phyloP scores from a whole-genome alignment of 2,113 vertebrate species.

The Phalacrocorax aristotelis region DNA sequence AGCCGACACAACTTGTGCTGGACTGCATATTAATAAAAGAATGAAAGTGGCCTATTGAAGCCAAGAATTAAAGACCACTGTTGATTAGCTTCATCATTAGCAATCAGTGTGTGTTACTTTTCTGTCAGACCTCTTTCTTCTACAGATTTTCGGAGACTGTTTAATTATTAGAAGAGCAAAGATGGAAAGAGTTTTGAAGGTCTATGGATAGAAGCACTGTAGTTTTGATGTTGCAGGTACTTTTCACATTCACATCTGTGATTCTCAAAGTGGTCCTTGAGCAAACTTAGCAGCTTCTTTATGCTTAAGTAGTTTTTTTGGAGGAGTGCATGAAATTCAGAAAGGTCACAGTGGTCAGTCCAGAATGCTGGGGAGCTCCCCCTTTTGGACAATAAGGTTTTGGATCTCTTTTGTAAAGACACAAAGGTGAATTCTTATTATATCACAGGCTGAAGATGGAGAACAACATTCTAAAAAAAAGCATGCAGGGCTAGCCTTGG shows the following conservation, averaged over 20 bases:
- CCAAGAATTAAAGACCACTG: not conserved
- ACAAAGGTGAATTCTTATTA: not conserved
- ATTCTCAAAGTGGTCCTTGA: not conserved
- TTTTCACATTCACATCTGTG: too few species aligned
- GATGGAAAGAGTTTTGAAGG: not conserved
- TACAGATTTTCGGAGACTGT: not conserved
- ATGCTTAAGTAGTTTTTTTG: not conserved
- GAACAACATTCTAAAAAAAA: not conserved
- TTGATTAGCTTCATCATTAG: not conserved
- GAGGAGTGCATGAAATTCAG: accelerated
- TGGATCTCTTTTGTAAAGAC: too few species aligned
- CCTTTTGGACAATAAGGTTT: not conserved
- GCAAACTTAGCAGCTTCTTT: not conserved
- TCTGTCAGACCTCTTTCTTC: not conserved
- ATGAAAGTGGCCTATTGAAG: not conserved
- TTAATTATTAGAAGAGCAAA: not conserved
- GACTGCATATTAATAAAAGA: not conserved
- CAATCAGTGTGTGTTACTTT: not conserved
- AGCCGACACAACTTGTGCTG: not conserved
- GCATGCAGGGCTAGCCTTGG: not conserved
- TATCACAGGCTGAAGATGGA: not conserved
- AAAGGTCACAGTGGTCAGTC: too few species aligned
- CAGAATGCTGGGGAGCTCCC: not conserved
- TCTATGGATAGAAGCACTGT: not conserved
- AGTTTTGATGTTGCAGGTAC: too few species aligned